These are phyloP conservation scores for Liodrosophila aerea DNA, from an alignment of 2,888 invertebrate species.

Conservation along the genomic window DNA sequence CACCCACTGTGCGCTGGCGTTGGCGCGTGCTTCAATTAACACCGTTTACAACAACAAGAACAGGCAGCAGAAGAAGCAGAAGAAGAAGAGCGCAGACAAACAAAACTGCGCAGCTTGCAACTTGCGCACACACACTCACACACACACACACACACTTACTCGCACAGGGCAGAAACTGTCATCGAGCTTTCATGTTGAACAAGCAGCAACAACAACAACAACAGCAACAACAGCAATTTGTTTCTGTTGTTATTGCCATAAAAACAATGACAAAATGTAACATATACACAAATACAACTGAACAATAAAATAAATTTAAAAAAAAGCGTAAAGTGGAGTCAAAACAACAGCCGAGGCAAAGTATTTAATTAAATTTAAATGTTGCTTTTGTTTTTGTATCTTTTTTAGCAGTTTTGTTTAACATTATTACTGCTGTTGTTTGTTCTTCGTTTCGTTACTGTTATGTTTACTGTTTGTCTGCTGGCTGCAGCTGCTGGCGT, in stretches of 20 bases:
- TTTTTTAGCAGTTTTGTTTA: slow-evolving; percentile 29
- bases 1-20: slow-evolving; percentile 14
- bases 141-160: too few relatives aligned
- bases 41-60: slow-evolving; percentile 38
- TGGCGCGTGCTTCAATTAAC: slow-evolving; percentile 69
- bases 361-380: slow-evolving; percentile 52
- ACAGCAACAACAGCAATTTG: slow-evolving; percentile 4
- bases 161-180: slow-evolving; percentile 29
- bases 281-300: slow-evolving; percentile 28
- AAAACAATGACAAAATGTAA: slow-evolving; percentile 17
- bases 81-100: background rate
- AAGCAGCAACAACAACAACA: slow-evolving; percentile 26
- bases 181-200: slow-evolving; percentile 46
- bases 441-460: slow-evolving; percentile 25
- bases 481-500: slow-evolving; percentile 46
- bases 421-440: slow-evolving; percentile 44
- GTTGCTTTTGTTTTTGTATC: too few relatives aligned
- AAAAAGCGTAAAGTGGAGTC: slow-evolving; percentile 17
- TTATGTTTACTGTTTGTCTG: slow-evolving; percentile 20
- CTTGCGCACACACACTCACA: background rate
- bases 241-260: background rate
- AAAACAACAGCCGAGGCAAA: slow-evolving; percentile 24
- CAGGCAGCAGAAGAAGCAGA: slow-evolving; percentile 7
- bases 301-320: slow-evolving; percentile 17
- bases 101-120: slow-evolving; percentile 39